A percentile compares a stretch with the other conserved stretches of the same genome.
These are phyloP conservation scores for Phainopepla nitens DNA, from an alignment of 2,113 vertebrate genomes.

Conservation along the genomic window DNA sequence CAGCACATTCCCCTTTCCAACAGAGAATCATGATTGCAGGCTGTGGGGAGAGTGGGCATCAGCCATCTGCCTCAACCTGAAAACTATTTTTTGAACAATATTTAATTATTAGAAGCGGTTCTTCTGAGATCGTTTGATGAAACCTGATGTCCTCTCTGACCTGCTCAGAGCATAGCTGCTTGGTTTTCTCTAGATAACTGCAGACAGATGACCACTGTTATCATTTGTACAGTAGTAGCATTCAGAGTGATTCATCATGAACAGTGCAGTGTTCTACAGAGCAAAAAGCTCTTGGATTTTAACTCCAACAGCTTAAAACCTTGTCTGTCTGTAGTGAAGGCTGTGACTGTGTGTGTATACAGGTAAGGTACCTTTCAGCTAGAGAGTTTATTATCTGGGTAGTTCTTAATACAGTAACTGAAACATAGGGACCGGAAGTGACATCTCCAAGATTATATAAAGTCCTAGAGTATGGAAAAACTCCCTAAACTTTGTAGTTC, in stretches of 20 bases:
- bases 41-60: neutral
- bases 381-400: neutral
- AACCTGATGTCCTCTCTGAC: neutral
- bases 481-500: rapidly evolving
- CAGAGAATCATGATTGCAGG: neutral
- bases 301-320: neutral
- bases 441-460: neutral
- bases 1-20: neutral
- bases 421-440: neutral
- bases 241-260: neutral
- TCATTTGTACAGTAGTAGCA: neutral
- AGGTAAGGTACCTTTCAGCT: neutral
- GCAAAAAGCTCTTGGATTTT: neutral
- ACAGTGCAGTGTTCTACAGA: neutral
- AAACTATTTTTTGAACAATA: neutral
- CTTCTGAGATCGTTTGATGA: neutral
- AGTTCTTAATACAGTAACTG: neutral
- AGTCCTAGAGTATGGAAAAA: neutral
- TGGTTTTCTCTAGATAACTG: neutral
- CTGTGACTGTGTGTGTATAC: neutral
- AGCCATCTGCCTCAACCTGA: neutral
- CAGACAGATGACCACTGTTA: neutral
- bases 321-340: neutral
- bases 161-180: neutral
- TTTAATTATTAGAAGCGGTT: neutral